These are phyloP conservation scores for Eulemur rubriventer DNA, from an alignment of 2,797 vertebrate genomes.

Conservation along the genomic window DNA sequence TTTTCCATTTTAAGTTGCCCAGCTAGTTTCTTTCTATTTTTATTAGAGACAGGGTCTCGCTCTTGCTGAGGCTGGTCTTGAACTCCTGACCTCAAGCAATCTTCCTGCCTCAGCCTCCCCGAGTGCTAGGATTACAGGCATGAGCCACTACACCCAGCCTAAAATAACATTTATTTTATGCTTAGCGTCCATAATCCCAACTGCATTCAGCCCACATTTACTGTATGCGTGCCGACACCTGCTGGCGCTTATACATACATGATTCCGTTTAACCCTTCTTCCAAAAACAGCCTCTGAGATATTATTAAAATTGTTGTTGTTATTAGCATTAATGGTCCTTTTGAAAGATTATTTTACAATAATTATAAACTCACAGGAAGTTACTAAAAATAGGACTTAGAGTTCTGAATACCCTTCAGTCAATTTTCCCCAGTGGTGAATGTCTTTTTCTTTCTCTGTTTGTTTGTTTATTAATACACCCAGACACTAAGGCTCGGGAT, in stretches of 20 bases:
- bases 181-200: not conserved
- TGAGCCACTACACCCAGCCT: no score
- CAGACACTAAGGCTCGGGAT: not conserved
- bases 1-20: no score
- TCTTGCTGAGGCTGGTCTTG: no score
- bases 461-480: not conserved
- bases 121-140: no score
- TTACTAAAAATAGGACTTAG: not conserved
- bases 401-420: not conserved
- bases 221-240: not conserved
- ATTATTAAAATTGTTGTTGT: not conserved
- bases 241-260: not conserved
- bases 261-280: conserved; percentile 6
- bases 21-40: no score
- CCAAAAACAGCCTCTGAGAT: not conserved
- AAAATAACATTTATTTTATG: not conserved
- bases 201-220: not conserved
- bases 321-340: conserved; percentile 13
- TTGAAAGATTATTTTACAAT: not conserved
- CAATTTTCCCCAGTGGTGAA: not conserved
- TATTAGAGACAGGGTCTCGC: no score
- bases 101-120: no score
- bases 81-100: no score
- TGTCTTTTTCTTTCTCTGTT: not conserved
- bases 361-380: not conserved